Evolutionary conservation across 1,140 invertebrate genomes (phyloP), one percentile per base, ranked within the genome.

Genomic region (Lutraria rhynchaena): DNA sequence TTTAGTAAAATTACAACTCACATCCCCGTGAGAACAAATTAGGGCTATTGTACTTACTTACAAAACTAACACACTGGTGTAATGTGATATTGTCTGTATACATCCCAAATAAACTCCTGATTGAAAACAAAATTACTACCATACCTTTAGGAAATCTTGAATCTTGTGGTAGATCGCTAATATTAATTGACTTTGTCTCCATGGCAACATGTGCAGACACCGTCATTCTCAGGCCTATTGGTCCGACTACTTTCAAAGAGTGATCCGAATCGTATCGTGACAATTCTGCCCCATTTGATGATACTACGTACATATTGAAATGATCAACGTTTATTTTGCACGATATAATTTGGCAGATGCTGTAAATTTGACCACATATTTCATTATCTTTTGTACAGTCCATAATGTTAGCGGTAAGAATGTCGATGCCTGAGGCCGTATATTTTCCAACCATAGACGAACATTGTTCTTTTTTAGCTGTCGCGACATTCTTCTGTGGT

Each of bases 181-280:
- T 53, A 44, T 85, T 37, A 5, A 87, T 19, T 1, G 76, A 63
- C 19, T 83, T 83, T 44, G 55, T 78, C 27, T 86, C 81, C 15
- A 67, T 29, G 0, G 83, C 85, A n/a, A 76, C 87, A 74, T 87
- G 81, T 2, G 86, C 87, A 35, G 87, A 81, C 0, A 89, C 87
- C 13, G 87, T 89, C 22, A 78, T 82, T 7, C 74, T 58, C 4
- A 61, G 29, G n/a, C 86, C 86, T n/a, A 83, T 70, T 15, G 86
- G 86, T 1, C 86, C 86, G 69, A 85, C 84, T 0, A 63, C 60
- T 51, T 46, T 80, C 11, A 69, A 58, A 24, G 81, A 55, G 0
- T 60, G 29, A 22, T 75, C 51, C 5, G 53, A 55, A 13, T 58
- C 29, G 24, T 41, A 83, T 19, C 81, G 67, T 24, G 44, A 46